Evolutionary conservation across 2,113 vertebrate genomes (phyloP).

Genomic region (Corythornis cristatus): DNA sequence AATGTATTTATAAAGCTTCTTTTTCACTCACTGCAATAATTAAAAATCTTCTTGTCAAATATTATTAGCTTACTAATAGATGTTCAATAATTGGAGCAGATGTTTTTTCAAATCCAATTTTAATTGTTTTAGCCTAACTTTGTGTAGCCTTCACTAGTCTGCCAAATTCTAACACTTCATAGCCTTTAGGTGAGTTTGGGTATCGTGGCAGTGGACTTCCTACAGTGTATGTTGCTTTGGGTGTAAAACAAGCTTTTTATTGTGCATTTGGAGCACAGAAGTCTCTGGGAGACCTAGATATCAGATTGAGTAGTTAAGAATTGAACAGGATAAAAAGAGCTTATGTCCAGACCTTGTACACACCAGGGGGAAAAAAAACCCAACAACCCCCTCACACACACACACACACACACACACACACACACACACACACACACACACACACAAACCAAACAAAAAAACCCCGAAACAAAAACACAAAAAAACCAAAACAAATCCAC

Average conservation of each 20-base stretch:
- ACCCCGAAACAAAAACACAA: background rate
- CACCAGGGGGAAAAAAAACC: too few species aligned
- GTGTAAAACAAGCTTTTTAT: background rate
- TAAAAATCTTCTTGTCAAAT: background rate
- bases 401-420: too few species aligned
- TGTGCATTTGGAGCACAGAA: background rate
- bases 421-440: too few species aligned
- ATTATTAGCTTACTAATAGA: background rate
- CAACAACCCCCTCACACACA: too few species aligned
- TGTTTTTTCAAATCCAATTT: background rate
- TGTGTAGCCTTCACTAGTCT: background rate
- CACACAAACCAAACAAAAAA: too few species aligned
- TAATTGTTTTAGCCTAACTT: background rate
- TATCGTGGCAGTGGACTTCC: background rate
- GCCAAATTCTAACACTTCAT: background rate
- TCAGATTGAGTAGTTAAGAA: background rate
- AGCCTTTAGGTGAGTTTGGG: background rate
- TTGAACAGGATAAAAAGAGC: background rate
- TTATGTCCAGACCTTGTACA: too few species aligned
- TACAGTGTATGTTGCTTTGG: background rate
- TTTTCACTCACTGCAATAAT: background rate
- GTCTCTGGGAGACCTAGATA: background rate
- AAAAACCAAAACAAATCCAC: background rate
- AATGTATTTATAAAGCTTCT: background rate
- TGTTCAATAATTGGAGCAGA: background rate